Evolutionary conservation across 2,797 vertebrate genomes (phyloP).

Genomic region (Chaetodon trifasciatus): DNA sequence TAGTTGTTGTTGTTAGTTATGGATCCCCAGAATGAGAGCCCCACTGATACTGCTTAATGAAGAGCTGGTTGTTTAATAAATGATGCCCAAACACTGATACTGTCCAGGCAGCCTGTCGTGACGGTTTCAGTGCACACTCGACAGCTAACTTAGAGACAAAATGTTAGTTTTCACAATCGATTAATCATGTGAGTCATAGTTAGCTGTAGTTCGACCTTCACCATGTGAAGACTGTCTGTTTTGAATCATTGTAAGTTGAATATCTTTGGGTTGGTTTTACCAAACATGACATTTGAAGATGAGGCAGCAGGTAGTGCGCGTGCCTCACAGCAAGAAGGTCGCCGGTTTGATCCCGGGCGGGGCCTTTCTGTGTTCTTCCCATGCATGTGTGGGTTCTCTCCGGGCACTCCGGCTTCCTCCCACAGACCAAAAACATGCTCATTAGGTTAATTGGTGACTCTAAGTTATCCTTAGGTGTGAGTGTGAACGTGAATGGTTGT

Average conservation of each 20-base stretch:
- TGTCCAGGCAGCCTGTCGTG: neutral
- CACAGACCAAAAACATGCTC: no score
- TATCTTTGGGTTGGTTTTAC: neutral
- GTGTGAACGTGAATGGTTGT: no score
- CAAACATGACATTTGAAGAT: neutral
- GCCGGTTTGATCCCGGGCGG: no score
- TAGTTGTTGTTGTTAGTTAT: no score
- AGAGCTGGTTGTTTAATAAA: conserved; percentile 18
- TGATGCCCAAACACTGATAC: conserved; percentile 12
- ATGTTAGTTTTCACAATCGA: neutral
- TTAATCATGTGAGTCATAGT: neutral
- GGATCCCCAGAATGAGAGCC: neutral
- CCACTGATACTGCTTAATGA: conserved; percentile 3
- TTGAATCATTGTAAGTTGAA: neutral
- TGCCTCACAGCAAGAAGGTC: no score
- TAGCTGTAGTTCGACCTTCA: no score
- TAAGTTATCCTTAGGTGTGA: no score
- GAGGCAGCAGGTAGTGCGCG: no score
- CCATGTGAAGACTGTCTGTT: neutral
- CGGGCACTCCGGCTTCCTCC: no score
- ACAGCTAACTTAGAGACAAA: neutral
- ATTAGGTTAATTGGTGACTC: no score
- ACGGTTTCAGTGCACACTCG: neutral
- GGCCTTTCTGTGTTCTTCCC: no score
- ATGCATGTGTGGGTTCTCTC: no score